Conservation (phyloP, 1,140 invertebrate genomes). For the Bombus huntii region DNA sequence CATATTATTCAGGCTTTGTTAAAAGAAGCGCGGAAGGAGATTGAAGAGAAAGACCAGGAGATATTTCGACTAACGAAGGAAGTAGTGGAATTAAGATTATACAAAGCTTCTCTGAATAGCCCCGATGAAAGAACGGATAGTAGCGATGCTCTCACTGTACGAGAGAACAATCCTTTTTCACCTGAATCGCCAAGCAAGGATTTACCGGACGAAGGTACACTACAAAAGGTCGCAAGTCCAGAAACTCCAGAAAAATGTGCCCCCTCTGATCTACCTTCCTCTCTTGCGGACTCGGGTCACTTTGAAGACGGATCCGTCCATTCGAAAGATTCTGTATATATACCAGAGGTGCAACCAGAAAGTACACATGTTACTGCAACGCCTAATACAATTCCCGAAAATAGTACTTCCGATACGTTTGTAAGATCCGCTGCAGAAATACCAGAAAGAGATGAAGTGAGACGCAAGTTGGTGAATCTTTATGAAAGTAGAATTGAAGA, state of each 20-base stretch:
- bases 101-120: slow-evolving; percentile 89
- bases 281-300: slow-evolving; percentile 92
- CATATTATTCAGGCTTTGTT: slow-evolving; percentile 84
- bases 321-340: slow-evolving; percentile 87
- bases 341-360: slow-evolving; percentile 82
- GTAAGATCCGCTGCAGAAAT: slow-evolving; percentile 12
- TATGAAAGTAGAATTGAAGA: slow-evolving; percentile 90
- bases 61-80: slow-evolving; percentile 91
- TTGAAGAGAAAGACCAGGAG: slow-evolving; percentile 91
- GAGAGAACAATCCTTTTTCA: slow-evolving; percentile 85
- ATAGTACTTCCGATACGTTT: slow-evolving; percentile 32
- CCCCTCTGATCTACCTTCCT: slow-evolving; percentile 75
- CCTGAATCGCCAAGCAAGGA: slow-evolving; percentile 76
- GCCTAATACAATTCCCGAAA: slow-evolving; percentile 17
- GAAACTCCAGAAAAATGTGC: slow-evolving; percentile 68
- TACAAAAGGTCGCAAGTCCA: slow-evolving; percentile 51
- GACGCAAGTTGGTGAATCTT: slow-evolving; percentile 86
- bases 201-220: slow-evolving; percentile 66
- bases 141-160: slow-evolving; percentile 89
- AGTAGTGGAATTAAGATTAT: slow-evolving; percentile 90
- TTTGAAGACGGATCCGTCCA: slow-evolving; percentile 91
- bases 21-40: slow-evolving; percentile 88
- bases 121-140: slow-evolving; percentile 88
- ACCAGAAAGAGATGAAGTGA: slow-evolving; percentile 84
- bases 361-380: slow-evolving; percentile 78